Conservation (phyloP, 2,888 invertebrate genomes). For the Volucella inflata region DNA sequence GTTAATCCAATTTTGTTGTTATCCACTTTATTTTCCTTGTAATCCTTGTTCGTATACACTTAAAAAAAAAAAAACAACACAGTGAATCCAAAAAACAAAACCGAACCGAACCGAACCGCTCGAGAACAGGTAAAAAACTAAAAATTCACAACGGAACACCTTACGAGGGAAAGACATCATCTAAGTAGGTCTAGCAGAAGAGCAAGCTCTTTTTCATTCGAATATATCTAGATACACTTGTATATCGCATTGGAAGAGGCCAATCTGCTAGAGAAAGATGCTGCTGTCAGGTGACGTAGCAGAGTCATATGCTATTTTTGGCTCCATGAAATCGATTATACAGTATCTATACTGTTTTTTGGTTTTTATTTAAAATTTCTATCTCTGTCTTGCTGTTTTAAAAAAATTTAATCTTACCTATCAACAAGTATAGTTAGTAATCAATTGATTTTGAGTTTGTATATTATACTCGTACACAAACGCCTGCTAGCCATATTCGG, state of each 20-base stretch:
- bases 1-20: slow-evolving; percentile 16
- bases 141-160: slow-evolving; percentile 63
- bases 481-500: slow-evolving; percentile 16
- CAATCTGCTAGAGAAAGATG: slow-evolving; percentile 48
- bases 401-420: slow-evolving; percentile 8
- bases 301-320: slow-evolving; percentile 71
- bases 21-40: slow-evolving; percentile 21
- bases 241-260: slow-evolving; percentile 51
- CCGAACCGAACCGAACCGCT: slow-evolving; percentile 71
- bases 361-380: background rate
- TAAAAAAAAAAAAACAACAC: slow-evolving; percentile 20
- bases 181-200: slow-evolving; percentile 38
- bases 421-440: slow-evolving; percentile 21
- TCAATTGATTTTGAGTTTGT: slow-evolving; percentile 19
- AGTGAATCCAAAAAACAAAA: slow-evolving; percentile 13
- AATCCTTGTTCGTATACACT: background rate
- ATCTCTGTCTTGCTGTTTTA: background rate
- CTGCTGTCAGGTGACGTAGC: slow-evolving; percentile 61
- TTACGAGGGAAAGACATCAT: slow-evolving; percentile 45
- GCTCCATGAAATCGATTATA: slow-evolving; percentile 69
- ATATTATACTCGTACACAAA: background rate
- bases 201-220: slow-evolving; percentile 55
- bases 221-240: slow-evolving; percentile 37
- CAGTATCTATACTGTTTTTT: slow-evolving; percentile 13
- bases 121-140: slow-evolving; percentile 77